Percentiles rank a stretch among this genome's conserved stretches.
Evolutionary conservation across 2,888 invertebrate species (phyloP).

Genomic region (Rambutsinella grinnellia): DNA sequence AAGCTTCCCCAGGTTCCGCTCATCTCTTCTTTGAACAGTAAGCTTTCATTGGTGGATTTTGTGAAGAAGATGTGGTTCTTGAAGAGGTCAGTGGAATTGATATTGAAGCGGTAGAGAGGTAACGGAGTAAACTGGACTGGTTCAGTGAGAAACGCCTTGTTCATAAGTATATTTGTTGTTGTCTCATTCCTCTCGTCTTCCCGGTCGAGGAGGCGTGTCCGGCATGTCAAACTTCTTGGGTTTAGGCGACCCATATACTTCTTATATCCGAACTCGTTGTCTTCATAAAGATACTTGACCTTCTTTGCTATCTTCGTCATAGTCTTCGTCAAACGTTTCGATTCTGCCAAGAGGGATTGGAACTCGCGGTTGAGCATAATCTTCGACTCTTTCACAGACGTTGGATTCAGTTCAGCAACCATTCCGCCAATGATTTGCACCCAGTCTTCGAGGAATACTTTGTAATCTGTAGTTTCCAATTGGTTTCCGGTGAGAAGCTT

Average conservation of each 20-base stretch:
- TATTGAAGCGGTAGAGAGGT: constrained; percentile 20
- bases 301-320: constrained; percentile 21
- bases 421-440: constrained; percentile 34
- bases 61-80: constrained; percentile 45
- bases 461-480: constrained; percentile 16
- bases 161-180: neutral
- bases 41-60: constrained; percentile 30
- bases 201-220: neutral
- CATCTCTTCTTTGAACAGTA: constrained; percentile 42
- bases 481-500: constrained; percentile 42
- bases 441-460: constrained; percentile 51
- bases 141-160: neutral
- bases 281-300: constrained; percentile 22
- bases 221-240: constrained; percentile 27
- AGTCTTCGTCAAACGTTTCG: constrained; percentile 17
- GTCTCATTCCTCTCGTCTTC: neutral
- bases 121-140: constrained; percentile 10
- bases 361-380: constrained; percentile 40
- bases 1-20: constrained; percentile 46
- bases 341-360: constrained; percentile 15
- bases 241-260: constrained; percentile 26
- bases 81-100: constrained; percentile 29
- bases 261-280: constrained; percentile 22
- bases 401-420: constrained; percentile 19
- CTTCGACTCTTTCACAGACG: constrained; percentile 1